Percentiles rank a stretch among this genome's conserved stretches.
phyloP scores from a whole-genome alignment of 2,113 vertebrate genomes.

The Rhadina sibilatrix region DNA sequence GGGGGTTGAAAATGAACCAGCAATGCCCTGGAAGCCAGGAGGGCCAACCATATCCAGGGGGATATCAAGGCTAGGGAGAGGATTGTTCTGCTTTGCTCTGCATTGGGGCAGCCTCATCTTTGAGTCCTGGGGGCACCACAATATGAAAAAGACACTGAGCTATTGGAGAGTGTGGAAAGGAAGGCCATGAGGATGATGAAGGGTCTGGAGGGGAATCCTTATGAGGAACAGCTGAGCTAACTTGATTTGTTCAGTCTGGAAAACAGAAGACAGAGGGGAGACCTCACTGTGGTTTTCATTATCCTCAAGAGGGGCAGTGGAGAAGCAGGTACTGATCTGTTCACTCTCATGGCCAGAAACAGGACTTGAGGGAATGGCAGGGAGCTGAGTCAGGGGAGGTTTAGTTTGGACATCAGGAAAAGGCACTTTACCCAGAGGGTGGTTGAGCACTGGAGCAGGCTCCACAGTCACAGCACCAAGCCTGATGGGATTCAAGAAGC shows the following conservation, averaged over 20 bases:
- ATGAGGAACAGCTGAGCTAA: neutral
- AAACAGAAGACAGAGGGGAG: neutral
- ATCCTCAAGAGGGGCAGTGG: neutral
- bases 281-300: neutral
- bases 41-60: accelerated
- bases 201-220: neutral
- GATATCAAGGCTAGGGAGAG: neutral
- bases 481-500: neutral
- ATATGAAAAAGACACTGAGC: neutral
- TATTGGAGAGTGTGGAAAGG: neutral
- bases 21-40: neutral
- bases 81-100: neutral
- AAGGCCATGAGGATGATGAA: accelerated
- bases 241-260: neutral
- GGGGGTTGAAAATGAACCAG: neutral
- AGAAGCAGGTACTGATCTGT: neutral
- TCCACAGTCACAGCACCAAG: neutral
- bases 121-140: neutral
- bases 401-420: neutral
- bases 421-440: neutral
- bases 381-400: neutral
- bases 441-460: neutral
- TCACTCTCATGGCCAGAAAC: neutral
- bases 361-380: neutral
- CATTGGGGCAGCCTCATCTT: neutral